A percentile compares a stretch with the other conserved stretches of the same genome.
Conservation (phyloP, 2,888 invertebrate species). For the Frankliniella fusca region DNA sequence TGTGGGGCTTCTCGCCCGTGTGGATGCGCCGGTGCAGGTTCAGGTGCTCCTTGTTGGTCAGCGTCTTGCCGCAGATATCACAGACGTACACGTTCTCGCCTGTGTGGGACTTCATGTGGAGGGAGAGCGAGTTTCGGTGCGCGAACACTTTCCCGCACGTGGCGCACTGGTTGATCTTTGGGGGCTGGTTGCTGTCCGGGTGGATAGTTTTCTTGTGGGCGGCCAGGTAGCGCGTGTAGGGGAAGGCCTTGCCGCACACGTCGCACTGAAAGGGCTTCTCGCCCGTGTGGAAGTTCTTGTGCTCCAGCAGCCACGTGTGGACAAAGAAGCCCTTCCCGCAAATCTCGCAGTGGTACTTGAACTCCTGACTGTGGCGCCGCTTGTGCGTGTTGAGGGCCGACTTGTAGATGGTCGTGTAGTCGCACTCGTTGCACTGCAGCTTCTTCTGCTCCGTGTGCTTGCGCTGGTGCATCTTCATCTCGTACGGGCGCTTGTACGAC, state of each 20-base stretch:
- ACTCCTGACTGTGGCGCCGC: constrained; percentile 56
- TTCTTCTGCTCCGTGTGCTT: constrained; percentile 35
- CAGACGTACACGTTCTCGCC: constrained; percentile 53
- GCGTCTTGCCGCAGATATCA: constrained; percentile 57
- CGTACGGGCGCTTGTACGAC: constrained; percentile 37
- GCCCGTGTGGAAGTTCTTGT: constrained; percentile 52
- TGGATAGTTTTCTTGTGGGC: constrained; percentile 42
- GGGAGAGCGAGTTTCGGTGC: constrained; percentile 45
- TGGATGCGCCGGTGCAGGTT: constrained; percentile 54
- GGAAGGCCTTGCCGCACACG: constrained; percentile 46
- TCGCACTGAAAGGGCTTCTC: constrained; percentile 43
- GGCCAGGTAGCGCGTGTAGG: constrained; percentile 46
- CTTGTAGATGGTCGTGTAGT: constrained; percentile 48
- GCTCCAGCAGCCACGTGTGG: constrained; percentile 51
- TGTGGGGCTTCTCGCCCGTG: constrained; percentile 55
- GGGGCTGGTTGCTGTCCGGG: constrained; percentile 32
- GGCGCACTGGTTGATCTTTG: constrained; percentile 47
- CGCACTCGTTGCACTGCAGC: constrained; percentile 40
- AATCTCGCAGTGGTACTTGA: constrained; percentile 45
- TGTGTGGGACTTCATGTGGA: constrained; percentile 50
- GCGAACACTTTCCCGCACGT: constrained; percentile 50
- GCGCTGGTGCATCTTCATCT: constrained; percentile 35
- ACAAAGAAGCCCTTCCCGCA: constrained; percentile 47
- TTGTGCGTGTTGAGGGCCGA: constrained; percentile 53
- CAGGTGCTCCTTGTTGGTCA: constrained; percentile 53